Evolutionary conservation across 2,888 invertebrate genomes (phyloP).

Genomic region (Orchesellides sinensis): DNA sequence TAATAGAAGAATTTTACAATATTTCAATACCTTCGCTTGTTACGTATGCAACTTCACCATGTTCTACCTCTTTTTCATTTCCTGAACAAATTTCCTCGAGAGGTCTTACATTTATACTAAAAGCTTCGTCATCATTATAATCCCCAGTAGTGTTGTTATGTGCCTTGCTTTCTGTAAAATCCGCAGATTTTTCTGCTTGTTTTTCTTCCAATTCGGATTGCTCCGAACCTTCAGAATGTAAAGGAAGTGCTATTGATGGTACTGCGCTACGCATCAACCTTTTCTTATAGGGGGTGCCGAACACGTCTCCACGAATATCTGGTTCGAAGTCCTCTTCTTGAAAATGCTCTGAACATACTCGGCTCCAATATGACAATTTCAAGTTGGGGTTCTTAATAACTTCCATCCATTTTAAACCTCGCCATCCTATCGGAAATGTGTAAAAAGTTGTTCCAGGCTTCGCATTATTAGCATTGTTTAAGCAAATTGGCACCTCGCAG

Average conservation of each 20-base stretch:
- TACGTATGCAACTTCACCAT: too few species aligned
- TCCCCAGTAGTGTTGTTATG: too few species aligned
- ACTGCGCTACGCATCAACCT: neutral
- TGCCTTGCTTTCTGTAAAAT: too few species aligned
- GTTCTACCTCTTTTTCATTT: too few species aligned
- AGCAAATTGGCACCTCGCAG: neutral
- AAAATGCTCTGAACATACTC: slow-evolving; percentile 13
- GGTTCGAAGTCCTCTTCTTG: neutral
- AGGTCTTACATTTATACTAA: too few species aligned
- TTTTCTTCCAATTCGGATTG: too few species aligned
- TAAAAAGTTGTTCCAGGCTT: neutral
- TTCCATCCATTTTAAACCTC: neutral
- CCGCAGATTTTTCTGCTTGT: too few species aligned
- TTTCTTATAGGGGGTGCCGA: neutral
- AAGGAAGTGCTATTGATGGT: neutral
- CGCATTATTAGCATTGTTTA: neutral
- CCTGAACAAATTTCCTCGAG: too few species aligned
- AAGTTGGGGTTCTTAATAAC: neutral
- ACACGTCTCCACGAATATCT: neutral
- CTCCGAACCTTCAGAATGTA: too few species aligned
- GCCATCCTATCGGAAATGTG: neutral
- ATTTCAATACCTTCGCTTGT: too few species aligned
- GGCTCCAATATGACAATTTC: neutral
- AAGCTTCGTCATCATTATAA: too few species aligned
- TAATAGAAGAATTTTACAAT: too few species aligned